Percentiles rank a stretch among this genome's conserved stretches.
Conservation (phyloP, 2,888 invertebrate species). For the Geophilus truncorum region DNA sequence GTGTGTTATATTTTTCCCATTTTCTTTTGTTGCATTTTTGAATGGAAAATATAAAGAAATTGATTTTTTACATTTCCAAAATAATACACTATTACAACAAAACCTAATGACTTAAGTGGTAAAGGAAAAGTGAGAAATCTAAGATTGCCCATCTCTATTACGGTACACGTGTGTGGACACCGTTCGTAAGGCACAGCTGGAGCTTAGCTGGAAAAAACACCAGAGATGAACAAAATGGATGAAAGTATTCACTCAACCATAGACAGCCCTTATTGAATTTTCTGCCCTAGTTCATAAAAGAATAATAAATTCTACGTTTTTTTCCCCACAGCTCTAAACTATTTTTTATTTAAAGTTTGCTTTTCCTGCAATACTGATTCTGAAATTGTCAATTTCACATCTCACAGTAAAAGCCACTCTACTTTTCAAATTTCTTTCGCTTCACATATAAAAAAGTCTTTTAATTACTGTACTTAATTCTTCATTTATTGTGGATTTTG, state of each 20-base stretch:
- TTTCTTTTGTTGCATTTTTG: too few relatives aligned
- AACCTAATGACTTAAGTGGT: neutral
- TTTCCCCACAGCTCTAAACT: neutral
- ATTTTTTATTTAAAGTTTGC: too few relatives aligned
- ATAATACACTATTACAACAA: too few relatives aligned
- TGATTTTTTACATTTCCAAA: too few relatives aligned
- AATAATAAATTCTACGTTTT: neutral
- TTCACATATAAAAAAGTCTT: too few relatives aligned
- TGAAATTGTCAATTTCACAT: too few relatives aligned
- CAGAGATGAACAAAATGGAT: neutral
- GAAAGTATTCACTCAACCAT: neutral
- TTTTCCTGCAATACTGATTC: too few relatives aligned
- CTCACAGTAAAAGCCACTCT: too few relatives aligned
- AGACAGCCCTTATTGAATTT: neutral
- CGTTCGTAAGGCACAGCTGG: neutral
- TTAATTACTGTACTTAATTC: neutral
- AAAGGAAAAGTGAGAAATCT: neutral
- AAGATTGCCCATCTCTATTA: neutral
- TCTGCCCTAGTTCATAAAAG: neutral
- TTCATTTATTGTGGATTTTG: too few relatives aligned
- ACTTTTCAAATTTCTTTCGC: too few relatives aligned
- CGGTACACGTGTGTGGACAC: neutral
- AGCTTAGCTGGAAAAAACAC: neutral
- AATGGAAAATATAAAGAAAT: too few relatives aligned
- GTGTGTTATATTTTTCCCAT: too few relatives aligned